A percentile compares a stretch with the other conserved stretches of the same genome.
These are phyloP conservation scores for Papilio polytes DNA, from an alignment of 1,140 invertebrate species.

Conservation along the genomic window DNA sequence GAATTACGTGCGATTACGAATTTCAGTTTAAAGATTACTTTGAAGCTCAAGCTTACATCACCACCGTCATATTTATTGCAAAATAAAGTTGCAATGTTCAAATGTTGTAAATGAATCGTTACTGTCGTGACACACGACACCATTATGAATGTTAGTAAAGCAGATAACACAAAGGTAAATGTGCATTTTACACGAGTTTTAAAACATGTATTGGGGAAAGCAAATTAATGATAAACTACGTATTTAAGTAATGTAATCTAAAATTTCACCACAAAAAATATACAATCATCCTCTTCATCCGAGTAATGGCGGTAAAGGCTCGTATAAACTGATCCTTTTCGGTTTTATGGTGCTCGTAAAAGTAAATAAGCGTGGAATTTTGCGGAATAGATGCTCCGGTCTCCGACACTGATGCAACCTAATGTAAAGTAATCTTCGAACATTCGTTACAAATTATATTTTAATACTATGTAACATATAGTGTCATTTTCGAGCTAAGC, in stretches of 20 bases:
- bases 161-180: neutral
- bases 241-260: neutral
- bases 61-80: neutral
- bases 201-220: neutral
- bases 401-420: neutral
- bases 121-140: neutral
- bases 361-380: neutral
- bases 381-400: neutral
- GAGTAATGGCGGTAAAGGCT: neutral
- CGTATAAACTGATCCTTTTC: constrained; percentile 1
- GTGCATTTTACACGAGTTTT: neutral
- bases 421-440: neutral
- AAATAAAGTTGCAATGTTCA: neutral
- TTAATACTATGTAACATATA: neutral
- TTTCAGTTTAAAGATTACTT: neutral
- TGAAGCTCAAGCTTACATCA: neutral
- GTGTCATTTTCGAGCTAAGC: neutral
- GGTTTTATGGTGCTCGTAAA: neutral
- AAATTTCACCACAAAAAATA: neutral
- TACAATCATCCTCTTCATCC: neutral
- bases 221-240: neutral
- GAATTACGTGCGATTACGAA: neutral
- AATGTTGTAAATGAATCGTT: neutral
- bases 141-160: neutral
- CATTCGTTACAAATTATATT: neutral